Evolutionary conservation across 1,140 invertebrate species (phyloP).

Genomic region (Drosophila repleta): DNA sequence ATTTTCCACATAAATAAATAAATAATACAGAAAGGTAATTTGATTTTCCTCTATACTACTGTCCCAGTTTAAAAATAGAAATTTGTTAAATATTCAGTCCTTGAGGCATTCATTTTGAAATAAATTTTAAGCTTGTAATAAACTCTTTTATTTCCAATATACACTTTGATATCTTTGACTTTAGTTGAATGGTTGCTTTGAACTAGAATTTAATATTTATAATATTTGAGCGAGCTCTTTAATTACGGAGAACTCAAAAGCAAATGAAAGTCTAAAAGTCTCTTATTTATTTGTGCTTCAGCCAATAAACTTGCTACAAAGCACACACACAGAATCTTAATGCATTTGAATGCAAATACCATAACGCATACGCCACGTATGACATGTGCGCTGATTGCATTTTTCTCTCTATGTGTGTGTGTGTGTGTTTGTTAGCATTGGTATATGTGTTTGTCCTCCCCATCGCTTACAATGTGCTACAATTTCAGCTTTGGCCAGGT

Average conservation of each 20-base stretch:
- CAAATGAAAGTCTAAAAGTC: background rate
- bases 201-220: too few species aligned
- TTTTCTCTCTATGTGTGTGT: background rate
- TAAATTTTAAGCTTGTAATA: too few species aligned
- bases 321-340: conserved; percentile 26
- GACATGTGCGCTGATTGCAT: conserved; percentile 51
- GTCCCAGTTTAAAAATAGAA: background rate
- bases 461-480: conserved; percentile 1
- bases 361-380: conserved; percentile 45
- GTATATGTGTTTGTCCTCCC: background rate
- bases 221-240: too few species aligned
- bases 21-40: too few species aligned
- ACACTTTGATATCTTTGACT: too few species aligned
- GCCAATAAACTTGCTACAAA: background rate
- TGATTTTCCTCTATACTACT: too few species aligned
- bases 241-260: background rate
- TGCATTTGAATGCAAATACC: conserved; percentile 43
- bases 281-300: background rate
- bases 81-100: background rate
- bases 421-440: too few species aligned
- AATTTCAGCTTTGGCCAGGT: background rate
- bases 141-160: too few species aligned
- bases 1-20: too few species aligned
- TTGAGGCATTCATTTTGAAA: too few species aligned
- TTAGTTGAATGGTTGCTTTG: too few species aligned